Conservation (phyloP, 2,113 vertebrate species). For the Orientallactaga bullata region DNA sequence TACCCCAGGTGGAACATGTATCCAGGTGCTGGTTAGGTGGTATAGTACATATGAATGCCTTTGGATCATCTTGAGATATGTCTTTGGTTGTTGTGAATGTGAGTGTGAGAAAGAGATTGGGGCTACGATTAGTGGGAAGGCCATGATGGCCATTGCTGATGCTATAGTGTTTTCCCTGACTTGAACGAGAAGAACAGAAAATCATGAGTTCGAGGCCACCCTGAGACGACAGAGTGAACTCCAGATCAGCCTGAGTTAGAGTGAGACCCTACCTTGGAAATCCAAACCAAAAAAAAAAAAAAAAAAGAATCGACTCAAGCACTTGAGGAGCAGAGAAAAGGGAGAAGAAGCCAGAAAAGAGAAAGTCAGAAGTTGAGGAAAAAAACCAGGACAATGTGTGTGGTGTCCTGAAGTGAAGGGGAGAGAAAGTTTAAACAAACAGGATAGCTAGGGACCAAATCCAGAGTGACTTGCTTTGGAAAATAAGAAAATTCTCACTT, state of each 20-base stretch:
- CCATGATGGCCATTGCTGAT: background rate
- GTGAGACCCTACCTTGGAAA: too few species aligned
- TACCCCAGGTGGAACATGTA: background rate
- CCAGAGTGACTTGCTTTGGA: slow-evolving; percentile 8
- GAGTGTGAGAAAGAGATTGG: background rate
- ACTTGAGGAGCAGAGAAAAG: background rate
- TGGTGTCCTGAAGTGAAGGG: background rate
- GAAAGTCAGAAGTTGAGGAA: background rate
- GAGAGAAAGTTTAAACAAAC: background rate
- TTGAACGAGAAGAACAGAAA: background rate
- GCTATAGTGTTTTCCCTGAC: background rate
- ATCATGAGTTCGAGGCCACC: too few species aligned
- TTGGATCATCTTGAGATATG: background rate
- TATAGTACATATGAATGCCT: background rate
- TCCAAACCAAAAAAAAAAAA: too few species aligned
- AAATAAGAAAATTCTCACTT: background rate
- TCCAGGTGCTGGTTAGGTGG: background rate
- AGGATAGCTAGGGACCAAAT: background rate
- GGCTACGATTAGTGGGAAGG: background rate
- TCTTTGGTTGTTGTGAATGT: background rate
- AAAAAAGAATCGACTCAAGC: background rate
- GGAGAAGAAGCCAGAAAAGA: background rate
- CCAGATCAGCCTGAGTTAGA: too few species aligned
- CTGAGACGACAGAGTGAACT: too few species aligned
- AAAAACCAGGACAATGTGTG: background rate